Base-by-base conservation (phyloP, 1,140 invertebrate species). In the Drosophila novamexicana region DNA sequence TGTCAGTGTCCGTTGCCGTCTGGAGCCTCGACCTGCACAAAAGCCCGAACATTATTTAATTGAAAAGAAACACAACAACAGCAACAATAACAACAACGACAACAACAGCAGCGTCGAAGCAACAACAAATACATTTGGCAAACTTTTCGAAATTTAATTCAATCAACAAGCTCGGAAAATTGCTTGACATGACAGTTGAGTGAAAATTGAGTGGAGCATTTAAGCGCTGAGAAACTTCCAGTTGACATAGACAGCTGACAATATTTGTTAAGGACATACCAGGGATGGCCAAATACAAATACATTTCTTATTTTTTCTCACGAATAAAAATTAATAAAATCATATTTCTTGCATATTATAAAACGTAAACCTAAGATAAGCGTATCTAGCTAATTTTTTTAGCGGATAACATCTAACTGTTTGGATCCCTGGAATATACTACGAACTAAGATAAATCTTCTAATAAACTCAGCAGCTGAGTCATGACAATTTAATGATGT, bases 61-160 rank as follows among this genome's bases (percentile, higher is more conserved):
- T 83, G 67, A 66, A 88, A 69, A 64, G 67, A 77, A 83, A 88
- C 66, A 74, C 69, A 86, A 70, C 52, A 79, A 49, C 22, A 22
- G 9, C 22, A 4, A 22, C 29, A 22, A 36, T 18, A 8, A 22
- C 22, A 29, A 29, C 4, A 47, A 52, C 50, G 54, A 14, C 40
- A 50, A 59, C 54, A 42, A n/a, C 44, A 36, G 16, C 52, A 49
- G 6, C 22, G 12, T 0, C 45, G 22, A 29, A 32, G 7, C 7
- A 8, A 18, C 16, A 54, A n/a, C n/a, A 68, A 37, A 68, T 47
- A 76, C 63, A 78, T 75, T 70, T 64, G 70, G 49, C 63, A 77
- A 85, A 85, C 42, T 78, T 80, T 85, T 45, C 16, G 40, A 79
- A 81, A 79, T 59, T 81, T 50, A 79, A 86, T 81, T 86, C 72